Evolutionary conservation across 2,888 invertebrate genomes (phyloP), one percentile per base, ranked within the genome.

Genomic region (Neocrepidodera transversa): DNA sequence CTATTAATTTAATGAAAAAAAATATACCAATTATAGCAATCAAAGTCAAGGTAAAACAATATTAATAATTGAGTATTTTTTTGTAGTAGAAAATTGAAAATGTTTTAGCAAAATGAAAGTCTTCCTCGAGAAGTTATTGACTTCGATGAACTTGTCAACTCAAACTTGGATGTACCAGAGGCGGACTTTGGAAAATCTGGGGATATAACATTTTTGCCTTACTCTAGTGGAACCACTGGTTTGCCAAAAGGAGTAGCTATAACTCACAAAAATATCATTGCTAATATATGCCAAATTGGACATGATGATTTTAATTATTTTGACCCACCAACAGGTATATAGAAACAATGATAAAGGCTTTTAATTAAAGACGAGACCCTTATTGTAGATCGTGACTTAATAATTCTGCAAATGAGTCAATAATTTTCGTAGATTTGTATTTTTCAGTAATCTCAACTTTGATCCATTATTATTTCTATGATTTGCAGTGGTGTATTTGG

Each of bases 181-280:
- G 81, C 82, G 58, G 40, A 58, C 36, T 74, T 77, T 38, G 68
- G 82, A 17, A 80, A 74, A 45, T 74, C 82, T 10, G 80, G 81
- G 67, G 90, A 91, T 66, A 75, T 88, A 2, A 85, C 85, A 0
- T 78, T 90, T 26, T 79, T 94, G 71, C 93, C 92, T 0, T 94
- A 56, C 13, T 93, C 93, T 1, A 93, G 93, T 75, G 92, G 92
- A 1, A 95, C 94, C 0, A 94, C 93, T 0, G 94, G 95, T 0
- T 63, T 89, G 52, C 89, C 91, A 0, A 92, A 92, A 80, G 91
- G 90, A 1, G 91, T 91, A 0, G 82, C 86, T 68, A 79, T 91
- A 1, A 84, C 86, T 0, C 86, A 89, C 75, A 28, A 10, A 6
- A 72, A 71, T 48, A 67, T 68, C 18, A 58, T 72, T 32, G 49